These are phyloP conservation scores for Rhopilema esculentum DNA, from an alignment of 30 jellyfish, hydroid and myxozoan genomes.

Conservation along the genomic window DNA sequence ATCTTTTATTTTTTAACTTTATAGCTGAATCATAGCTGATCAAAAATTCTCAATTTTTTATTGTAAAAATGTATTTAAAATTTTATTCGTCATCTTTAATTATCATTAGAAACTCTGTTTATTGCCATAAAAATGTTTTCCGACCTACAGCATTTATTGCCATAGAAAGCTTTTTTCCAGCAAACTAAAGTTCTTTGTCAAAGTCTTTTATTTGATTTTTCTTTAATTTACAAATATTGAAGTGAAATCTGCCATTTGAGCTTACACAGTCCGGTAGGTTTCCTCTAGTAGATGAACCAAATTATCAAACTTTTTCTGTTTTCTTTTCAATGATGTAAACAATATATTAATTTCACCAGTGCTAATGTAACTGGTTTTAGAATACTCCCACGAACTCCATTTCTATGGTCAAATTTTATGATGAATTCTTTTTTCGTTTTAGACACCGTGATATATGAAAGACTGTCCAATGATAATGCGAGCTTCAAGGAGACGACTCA, in stretches of 20 bases:
- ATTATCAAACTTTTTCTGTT: too few relatives aligned
- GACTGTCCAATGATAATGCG: conserved; percentile 38
- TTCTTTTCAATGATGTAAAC: neutral
- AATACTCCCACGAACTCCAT: neutral
- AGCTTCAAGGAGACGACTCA: conserved; percentile 69
- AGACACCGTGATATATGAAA: conserved; percentile 88
- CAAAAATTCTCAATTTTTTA: too few relatives aligned
- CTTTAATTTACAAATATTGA: neutral
- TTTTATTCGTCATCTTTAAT: too few relatives aligned
- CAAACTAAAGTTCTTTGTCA: too few relatives aligned
- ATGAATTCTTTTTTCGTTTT: neutral
- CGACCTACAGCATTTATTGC: neutral
- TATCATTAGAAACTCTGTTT: too few relatives aligned
- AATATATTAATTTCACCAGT: too few relatives aligned
- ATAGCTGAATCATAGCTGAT: too few relatives aligned
- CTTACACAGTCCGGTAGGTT: neutral
- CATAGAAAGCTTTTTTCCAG: neutral
- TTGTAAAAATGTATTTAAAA: too few relatives aligned
- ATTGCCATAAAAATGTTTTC: too few relatives aligned
- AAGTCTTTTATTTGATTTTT: neutral
- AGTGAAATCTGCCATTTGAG: neutral
- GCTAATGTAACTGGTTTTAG: neutral
- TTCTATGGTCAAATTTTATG: neutral
- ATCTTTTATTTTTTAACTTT: too few relatives aligned
- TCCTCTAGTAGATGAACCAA: neutral